A percentile compares a stretch with the other conserved stretches of the same genome.
phyloP scores from a whole-genome alignment of 2,888 invertebrate genomes.

The Girardia tigrina region DNA sequence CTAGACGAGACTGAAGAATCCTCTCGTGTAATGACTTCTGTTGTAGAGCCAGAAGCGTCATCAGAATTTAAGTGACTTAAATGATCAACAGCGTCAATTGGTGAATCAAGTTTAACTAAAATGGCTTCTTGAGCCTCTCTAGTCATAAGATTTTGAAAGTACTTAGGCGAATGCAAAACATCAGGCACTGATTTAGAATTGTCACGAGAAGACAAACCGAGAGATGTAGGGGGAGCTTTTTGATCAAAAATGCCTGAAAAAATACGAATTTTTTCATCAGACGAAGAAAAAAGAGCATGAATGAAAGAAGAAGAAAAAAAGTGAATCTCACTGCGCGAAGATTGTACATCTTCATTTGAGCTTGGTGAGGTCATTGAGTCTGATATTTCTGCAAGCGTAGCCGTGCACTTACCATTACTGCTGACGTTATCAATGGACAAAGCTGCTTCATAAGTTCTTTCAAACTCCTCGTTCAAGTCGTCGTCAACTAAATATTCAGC shows the following conservation, averaged over 20 bases:
- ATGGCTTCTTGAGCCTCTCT: constrained; percentile 3
- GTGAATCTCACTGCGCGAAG: constrained; percentile 9
- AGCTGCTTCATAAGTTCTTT: constrained; percentile 5
- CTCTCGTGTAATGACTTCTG: background rate
- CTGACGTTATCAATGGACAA: constrained; percentile 4
- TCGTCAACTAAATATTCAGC: background rate
- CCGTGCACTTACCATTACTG: background rate
- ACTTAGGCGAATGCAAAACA: constrained; percentile 4
- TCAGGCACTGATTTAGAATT: constrained; percentile 13
- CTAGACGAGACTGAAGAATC: constrained; percentile 1
- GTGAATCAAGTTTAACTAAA: background rate
- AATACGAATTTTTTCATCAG: background rate
- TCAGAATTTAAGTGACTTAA: background rate
- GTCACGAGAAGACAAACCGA: background rate
- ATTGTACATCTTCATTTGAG: background rate
- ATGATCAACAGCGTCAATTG: background rate
- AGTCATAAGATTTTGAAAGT: constrained; percentile 12
- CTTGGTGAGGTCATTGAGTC: background rate
- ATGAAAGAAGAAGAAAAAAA: background rate
- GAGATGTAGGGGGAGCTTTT: constrained; percentile 6
- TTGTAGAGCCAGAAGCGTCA: background rate
- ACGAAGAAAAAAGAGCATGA: background rate
- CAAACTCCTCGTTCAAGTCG: background rate
- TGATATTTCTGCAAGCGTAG: constrained; percentile 7
- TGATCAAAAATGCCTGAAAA: constrained; percentile 12